phyloP scores from a whole-genome alignment of 1,140 invertebrate species.

The Drosophila neocordata region DNA sequence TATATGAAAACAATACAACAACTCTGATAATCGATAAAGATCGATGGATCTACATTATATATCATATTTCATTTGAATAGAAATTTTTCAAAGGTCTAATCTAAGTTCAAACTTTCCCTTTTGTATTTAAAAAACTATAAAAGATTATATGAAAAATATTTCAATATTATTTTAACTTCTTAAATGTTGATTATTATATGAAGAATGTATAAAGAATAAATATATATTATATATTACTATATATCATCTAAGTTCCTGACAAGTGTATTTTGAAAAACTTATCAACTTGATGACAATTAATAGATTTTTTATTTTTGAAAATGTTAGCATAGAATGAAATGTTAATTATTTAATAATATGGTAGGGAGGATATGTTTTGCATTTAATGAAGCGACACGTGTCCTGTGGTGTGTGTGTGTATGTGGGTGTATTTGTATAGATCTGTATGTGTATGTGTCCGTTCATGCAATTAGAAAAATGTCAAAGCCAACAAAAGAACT shows the following conservation, averaged over 20 bases:
- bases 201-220: no score
- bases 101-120: no score
- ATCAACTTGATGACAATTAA: neutral
- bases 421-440: neutral
- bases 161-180: no score
- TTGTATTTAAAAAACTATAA: no score
- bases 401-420: slow-evolving; percentile 1
- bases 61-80: no score
- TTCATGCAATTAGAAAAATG: slow-evolving; percentile 68
- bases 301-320: slow-evolving; percentile 39
- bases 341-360: slow-evolving; percentile 33
- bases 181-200: no score
- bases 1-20: no score
- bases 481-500: slow-evolving; percentile 60
- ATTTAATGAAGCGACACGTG: slow-evolving; percentile 43
- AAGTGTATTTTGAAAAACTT: slow-evolving; percentile 15
- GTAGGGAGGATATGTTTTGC: neutral
- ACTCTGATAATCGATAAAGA: no score
- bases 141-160: no score
- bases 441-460: slow-evolving; percentile 7
- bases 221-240: no score
- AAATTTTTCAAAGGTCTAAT: no score
- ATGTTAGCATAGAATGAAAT: slow-evolving; percentile 33
- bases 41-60: no score
- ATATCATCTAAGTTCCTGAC: neutral